Evolutionary conservation across 2,113 vertebrate species (phyloP), one percentile per base, ranked within the genome.

Genomic region (Silurus meridionalis): DNA sequence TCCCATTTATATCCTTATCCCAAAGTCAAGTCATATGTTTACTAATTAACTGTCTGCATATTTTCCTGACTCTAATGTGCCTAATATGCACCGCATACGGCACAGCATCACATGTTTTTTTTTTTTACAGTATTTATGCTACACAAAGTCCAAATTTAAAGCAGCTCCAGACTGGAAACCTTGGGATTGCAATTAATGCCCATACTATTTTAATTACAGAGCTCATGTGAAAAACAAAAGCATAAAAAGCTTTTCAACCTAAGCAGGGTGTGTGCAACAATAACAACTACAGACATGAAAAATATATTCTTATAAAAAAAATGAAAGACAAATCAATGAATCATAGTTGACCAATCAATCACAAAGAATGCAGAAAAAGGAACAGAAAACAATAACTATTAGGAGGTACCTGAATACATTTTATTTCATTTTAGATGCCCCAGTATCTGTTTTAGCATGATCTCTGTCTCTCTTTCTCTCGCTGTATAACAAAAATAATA

Each of bases 121-220:
- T 15, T 9, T 48, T 72, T 72, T 72, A 19, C 37, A 19, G 15
- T 48, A 19, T 72, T 48, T 37, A 17, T 72, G 69, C 19, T 74
- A 23, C 8, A 52, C 23, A 0, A 4, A 23, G 52, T 50, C 53
- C 48, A 86, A 8, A 0, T 57, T 53, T 64, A 64, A 66, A 82
- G 15, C 9, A 86, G 55, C 4, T 55, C 8, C 14, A 37, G 28
- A 2, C 4, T 15, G 14, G 17, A 82, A 74, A 88, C 50, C 50
- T 82, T 82, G 87, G 66, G 60, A 85, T 63, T 48, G 75, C 21
- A 81, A 84, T 80, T 6, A n/a, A 52, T 64, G 28, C 8, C 48
- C 19, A 74, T 48, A 48, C 15, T 48, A 46, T 48, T 72, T 46
- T 15, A 72, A 37, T 48, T 46, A 48, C 11, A 6, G 25, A 72